These are phyloP conservation scores for Rissa tridactyla DNA, from an alignment of 2,113 vertebrate genomes.

Conservation along the genomic window DNA sequence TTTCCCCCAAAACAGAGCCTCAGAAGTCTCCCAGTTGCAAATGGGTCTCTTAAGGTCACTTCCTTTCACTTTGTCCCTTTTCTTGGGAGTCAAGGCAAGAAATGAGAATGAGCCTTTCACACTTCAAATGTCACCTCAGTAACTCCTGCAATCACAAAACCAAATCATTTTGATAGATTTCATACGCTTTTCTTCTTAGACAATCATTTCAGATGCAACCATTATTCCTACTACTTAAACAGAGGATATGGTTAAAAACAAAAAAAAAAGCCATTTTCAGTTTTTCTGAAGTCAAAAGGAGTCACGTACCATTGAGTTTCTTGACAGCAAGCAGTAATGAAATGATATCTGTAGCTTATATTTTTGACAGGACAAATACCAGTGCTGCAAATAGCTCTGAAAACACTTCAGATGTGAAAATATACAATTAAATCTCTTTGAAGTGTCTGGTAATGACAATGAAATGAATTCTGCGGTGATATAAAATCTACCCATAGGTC, in stretches of 20 bases:
- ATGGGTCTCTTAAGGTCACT: background rate
- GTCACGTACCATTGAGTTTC: constrained; percentile 4
- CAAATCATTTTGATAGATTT: background rate
- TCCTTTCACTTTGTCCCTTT: background rate
- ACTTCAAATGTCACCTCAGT: background rate
- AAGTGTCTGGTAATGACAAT: background rate
- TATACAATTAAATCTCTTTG: background rate
- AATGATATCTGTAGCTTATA: background rate
- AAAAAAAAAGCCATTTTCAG: background rate
- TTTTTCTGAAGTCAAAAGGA: background rate
- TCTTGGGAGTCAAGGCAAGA: background rate
- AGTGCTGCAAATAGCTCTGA: background rate
- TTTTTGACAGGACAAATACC: constrained; percentile 22
- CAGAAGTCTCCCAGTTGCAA: background rate
- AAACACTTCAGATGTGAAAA: constrained; percentile 21
- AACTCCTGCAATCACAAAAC: background rate
- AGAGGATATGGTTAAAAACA: background rate
- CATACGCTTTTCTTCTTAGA: background rate
- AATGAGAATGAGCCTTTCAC: background rate
- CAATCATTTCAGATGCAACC: background rate
- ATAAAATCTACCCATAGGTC: background rate
- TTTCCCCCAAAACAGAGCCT: background rate
- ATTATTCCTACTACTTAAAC: background rate
- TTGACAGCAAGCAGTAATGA: background rate
- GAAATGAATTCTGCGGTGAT: background rate